These are phyloP conservation scores for Bimastos eiseni DNA, from an alignment of 2,888 invertebrate genomes.

Conservation along the genomic window DNA sequence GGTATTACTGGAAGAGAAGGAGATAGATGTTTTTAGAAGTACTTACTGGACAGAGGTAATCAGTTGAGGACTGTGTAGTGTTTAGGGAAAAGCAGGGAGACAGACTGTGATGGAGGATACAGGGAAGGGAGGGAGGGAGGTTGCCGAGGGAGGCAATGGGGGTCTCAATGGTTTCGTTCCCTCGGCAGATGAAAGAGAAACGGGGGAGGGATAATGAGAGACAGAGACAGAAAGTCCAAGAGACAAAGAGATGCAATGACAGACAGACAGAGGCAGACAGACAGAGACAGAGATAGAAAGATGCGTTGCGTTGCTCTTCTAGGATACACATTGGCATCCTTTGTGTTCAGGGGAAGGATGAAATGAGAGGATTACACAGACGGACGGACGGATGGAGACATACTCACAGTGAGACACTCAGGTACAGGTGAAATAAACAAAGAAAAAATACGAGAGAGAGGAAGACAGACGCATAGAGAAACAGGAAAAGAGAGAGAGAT, in stretches of 20 bases:
- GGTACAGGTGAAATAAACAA: not conserved
- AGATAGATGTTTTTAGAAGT: not conserved
- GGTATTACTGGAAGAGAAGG: not conserved
- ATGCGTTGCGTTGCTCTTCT: not conserved
- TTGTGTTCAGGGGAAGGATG: not conserved
- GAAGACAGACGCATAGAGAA: not conserved
- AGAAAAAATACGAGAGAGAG: no score
- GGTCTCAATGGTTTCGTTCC: not conserved
- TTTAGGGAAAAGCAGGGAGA: not conserved
- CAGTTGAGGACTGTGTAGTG: not conserved
- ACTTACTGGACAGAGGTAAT: not conserved
- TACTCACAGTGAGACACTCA: not conserved
- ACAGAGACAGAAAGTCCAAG: no score
- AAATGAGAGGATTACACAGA: not conserved
- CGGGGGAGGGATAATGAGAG: not conserved
- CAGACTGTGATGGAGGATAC: not conserved
- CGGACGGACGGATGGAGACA: not conserved
- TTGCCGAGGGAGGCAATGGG: not conserved
- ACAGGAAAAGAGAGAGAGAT: not conserved
- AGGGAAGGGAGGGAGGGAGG: not conserved
- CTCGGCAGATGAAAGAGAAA: not conserved
- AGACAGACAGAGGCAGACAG: not conserved
- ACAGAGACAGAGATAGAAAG: not conserved
- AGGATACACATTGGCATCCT: not conserved
- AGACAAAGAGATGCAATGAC: no score